These are phyloP conservation scores for Musca domestica DNA, from an alignment of 1,140 invertebrate genomes.

Conservation along the genomic window DNA sequence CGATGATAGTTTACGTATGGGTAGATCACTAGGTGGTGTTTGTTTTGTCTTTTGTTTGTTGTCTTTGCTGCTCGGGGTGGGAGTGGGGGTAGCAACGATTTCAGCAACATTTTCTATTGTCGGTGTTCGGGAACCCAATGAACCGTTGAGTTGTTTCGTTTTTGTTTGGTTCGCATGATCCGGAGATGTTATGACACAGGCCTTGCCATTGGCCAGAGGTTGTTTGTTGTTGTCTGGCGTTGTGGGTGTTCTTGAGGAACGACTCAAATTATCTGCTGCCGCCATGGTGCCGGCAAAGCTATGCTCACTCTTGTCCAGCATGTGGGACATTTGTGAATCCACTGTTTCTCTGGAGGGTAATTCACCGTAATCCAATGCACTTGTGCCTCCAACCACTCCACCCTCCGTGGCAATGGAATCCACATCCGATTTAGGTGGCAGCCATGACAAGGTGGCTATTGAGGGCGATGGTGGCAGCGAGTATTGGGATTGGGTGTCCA, in stretches of 20 bases:
- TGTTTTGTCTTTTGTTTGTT: too few relatives aligned
- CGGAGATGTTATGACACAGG: slow-evolving; percentile 20
- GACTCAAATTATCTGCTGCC: slow-evolving; percentile 14
- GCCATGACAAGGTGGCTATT: slow-evolving; percentile 72
- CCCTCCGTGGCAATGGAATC: slow-evolving; percentile 59
- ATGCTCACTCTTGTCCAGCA: slow-evolving; percentile 51
- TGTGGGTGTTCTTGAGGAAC: slow-evolving; percentile 22
- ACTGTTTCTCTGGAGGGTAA: slow-evolving; percentile 65
- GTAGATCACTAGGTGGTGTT: too few relatives aligned
- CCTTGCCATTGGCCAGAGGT: slow-evolving; percentile 25
- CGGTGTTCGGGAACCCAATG: slow-evolving; percentile 9
- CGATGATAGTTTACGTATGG: too few relatives aligned
- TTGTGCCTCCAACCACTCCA: slow-evolving; percentile 24
- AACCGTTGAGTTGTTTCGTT: background rate
- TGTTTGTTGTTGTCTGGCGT: slow-evolving; percentile 11
- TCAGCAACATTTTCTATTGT: slow-evolving; percentile 10
- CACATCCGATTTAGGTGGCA: slow-evolving; percentile 59
- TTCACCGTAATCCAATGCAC: slow-evolving; percentile 61
- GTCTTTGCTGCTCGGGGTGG: too few relatives aligned
- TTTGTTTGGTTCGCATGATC: slow-evolving; percentile 23
- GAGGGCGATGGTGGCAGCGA: slow-evolving; percentile 66
- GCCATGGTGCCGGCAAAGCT: slow-evolving; percentile 27
- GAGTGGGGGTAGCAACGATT: background rate
- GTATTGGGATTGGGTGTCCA: slow-evolving; percentile 59
- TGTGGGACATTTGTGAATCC: slow-evolving; percentile 58